Conservation (phyloP, 2,888 invertebrate species). For the Allygus modestus region DNA sequence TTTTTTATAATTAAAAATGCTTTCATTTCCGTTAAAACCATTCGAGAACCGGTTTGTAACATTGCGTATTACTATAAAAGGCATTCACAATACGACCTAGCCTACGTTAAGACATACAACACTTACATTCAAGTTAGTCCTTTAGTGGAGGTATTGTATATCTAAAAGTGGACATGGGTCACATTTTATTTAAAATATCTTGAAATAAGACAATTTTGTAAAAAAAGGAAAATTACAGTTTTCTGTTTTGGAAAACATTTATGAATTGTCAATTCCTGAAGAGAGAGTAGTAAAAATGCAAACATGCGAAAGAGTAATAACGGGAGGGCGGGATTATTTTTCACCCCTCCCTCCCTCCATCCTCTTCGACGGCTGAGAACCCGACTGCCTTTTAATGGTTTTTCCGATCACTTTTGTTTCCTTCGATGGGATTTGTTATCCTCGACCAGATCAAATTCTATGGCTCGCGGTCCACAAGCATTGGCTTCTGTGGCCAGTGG, state of each 20-base stretch:
- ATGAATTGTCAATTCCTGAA: slow-evolving; percentile 2
- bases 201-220: too few relatives aligned
- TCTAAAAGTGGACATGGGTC: too few relatives aligned
- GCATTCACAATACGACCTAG: too few relatives aligned
- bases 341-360: slow-evolving; percentile 57
- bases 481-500: background rate
- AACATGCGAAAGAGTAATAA: slow-evolving; percentile 53
- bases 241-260: background rate
- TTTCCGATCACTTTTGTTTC: slow-evolving; percentile 28
- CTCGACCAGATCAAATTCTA: background rate
- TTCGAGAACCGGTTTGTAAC: too few relatives aligned
- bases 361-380: slow-evolving; percentile 40
- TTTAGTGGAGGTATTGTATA: too few relatives aligned
- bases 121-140: too few relatives aligned
- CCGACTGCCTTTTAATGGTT: slow-evolving; percentile 27
- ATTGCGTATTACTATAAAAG: too few relatives aligned
- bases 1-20: too few relatives aligned
- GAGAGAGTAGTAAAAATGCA: slow-evolving; percentile 1
- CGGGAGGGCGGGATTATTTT: slow-evolving; percentile 26
- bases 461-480: background rate
- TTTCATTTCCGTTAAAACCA: too few relatives aligned
- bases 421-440: slow-evolving; percentile 9
- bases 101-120: too few relatives aligned
- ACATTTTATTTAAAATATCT: too few relatives aligned
- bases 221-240: too few relatives aligned